Evolutionary conservation across 2,797 vertebrate genomes (phyloP), one percentile per base, ranked within the genome.

Genomic region (Morelia viridis): DNA sequence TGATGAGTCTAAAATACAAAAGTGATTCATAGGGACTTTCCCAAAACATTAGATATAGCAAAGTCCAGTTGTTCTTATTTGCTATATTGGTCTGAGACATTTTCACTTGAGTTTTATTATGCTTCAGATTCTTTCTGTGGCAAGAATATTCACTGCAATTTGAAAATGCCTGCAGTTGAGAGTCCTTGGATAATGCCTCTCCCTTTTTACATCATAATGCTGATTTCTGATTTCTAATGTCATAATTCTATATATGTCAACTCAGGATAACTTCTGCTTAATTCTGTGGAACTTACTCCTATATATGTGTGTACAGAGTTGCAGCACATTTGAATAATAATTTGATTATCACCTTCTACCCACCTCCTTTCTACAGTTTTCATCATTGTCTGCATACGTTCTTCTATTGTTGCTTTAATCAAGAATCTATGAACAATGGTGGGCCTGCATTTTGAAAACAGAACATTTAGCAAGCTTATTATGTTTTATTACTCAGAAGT

Each of bases 361-460:
- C 88, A 92, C 99, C 98, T 99, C 95, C 98, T 99, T 94, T 99
- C 99, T 13, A 98, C 98, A 15, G 98, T 99, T 97, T 99, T 99
- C 95, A 99, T 94, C 99, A 99, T 99, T 3, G 98, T 97, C 95
- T 99, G 99, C 99, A 99, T 99, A 96, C 98, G 97, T 95, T 99
- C 99, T 96, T 99, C 99, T 94, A 99, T 99, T 17, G 99, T 99
- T 90, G 99, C 99, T 97, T 99, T 99, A 96, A 99, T 99, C 93
- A 99, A 97, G 97, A 99, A 99, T 93, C 98, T 98, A 97, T 99
- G 99, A 91, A 99, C 99, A 96, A 99, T 99, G 0, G 99, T 99
- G 22, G 98, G 97, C 92, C 99, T 99, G 95, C 93, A 96, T 41
- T 91, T 26, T 87, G 93, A 15, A 91, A 58, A 92, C 94, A 31